A percentile compares a stretch with the other conserved stretches of the same genome.
Conservation (phyloP, 2,113 vertebrate species). For the Melanerpes formicivorus region DNA sequence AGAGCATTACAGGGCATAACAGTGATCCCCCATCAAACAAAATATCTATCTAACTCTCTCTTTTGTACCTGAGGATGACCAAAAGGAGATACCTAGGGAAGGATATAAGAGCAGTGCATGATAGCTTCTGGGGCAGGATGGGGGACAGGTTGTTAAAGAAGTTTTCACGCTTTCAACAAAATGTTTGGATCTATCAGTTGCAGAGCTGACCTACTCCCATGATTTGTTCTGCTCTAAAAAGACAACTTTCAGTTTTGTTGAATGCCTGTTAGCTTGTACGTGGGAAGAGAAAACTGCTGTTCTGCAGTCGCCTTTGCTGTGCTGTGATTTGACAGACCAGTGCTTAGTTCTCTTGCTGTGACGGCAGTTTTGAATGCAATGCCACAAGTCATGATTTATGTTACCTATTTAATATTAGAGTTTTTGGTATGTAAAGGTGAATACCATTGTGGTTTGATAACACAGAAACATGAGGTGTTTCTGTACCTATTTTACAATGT, state of each 20-base stretch:
- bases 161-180: background rate
- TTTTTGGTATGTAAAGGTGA: background rate
- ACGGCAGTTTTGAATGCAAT: background rate
- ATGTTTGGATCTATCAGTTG: background rate
- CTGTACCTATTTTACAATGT: background rate
- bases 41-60: background rate
- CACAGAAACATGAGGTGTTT: background rate
- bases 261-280: background rate
- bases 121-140: background rate
- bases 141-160: background rate
- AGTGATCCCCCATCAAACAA: background rate
- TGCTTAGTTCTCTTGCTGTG: background rate
- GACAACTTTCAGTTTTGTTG: background rate
- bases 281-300: background rate
- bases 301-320: background rate
- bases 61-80: background rate
- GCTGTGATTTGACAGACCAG: background rate
- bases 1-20: background rate
- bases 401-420: background rate
- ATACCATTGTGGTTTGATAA: accelerated
- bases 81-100: background rate
- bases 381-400: background rate
- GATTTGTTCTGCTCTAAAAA: background rate
- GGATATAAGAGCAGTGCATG: background rate
- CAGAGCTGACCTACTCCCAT: background rate